These are phyloP conservation scores for Tachysurus fulvidraco DNA, from an alignment of 2,113 vertebrate genomes.

Conservation along the genomic window DNA sequence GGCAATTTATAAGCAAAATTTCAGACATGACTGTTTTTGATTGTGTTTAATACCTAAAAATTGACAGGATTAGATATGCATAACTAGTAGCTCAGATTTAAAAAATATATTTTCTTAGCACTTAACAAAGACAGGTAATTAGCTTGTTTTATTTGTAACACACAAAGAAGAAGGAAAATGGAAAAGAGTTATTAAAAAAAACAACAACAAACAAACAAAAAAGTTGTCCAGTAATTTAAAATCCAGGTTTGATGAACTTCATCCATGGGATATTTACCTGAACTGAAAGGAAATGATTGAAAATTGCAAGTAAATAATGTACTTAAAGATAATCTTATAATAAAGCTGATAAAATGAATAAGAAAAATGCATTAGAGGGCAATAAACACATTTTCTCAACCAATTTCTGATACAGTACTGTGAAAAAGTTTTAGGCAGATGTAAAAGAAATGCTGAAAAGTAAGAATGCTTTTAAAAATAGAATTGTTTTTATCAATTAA, in stretches of 20 bases:
- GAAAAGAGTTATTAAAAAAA: background rate
- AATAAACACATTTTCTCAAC: background rate
- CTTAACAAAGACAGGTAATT: constrained; percentile 35
- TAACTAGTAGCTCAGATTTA: background rate
- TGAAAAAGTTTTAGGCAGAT: no score
- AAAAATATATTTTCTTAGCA: constrained; percentile 14
- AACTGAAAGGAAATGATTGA: constrained; percentile 21
- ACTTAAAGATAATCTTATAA: background rate
- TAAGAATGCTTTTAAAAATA: no score
- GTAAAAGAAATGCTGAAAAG: no score
- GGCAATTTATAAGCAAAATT: background rate
- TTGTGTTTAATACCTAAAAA: no score
- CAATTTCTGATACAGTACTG: no score
- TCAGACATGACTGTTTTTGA: background rate
- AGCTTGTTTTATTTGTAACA: background rate
- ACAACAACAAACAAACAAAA: background rate
- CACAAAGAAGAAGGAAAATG: constrained; percentile 14
- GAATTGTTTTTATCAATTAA: no score
- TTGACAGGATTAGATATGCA: background rate
- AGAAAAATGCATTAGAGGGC: background rate
- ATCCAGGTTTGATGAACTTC: constrained; percentile 37
- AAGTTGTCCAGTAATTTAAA: constrained; percentile 6
- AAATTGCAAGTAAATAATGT: background rate
- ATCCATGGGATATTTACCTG: constrained; percentile 14
- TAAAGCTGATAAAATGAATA: background rate